A percentile compares a stretch with the other conserved stretches of the same genome.
These are phyloP conservation scores for Pteruthius melanotis DNA, from an alignment of 2,113 vertebrate species.

Conservation along the genomic window DNA sequence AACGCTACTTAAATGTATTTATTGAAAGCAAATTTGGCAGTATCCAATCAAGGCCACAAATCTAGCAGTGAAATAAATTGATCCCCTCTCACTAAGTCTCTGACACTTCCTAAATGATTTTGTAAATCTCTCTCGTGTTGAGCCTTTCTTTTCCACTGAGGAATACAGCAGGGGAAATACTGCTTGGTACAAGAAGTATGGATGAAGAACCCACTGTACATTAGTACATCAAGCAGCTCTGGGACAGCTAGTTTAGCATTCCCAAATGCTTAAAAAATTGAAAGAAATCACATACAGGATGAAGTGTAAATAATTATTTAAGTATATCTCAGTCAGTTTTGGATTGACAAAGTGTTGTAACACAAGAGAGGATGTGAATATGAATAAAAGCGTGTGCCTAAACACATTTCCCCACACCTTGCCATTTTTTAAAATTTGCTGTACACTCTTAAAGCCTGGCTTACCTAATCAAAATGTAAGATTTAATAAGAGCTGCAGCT, in stretches of 20 bases:
- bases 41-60: not conserved
- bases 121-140: not conserved
- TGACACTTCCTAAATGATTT: not conserved
- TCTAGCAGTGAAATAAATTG: not conserved
- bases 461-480: constrained; percentile 73
- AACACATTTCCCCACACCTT: not conserved
- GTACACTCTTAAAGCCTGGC: constrained; percentile 37
- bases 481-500: constrained; percentile 75
- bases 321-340: not conserved
- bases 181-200: not conserved
- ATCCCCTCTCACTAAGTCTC: not conserved
- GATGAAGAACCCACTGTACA: not conserved
- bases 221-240: not conserved
- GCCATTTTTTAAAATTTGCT: not conserved
- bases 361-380: not conserved
- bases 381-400: not conserved
- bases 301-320: not conserved
- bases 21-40: not conserved
- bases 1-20: not conserved
- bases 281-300: not conserved
- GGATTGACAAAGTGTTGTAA: not conserved
- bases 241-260: not conserved
- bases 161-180: not conserved
- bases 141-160: not conserved
- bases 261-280: not conserved